phyloP scores from a whole-genome alignment of 2,113 vertebrate species.

The Sinocyclocheilus rhinocerous region DNA sequence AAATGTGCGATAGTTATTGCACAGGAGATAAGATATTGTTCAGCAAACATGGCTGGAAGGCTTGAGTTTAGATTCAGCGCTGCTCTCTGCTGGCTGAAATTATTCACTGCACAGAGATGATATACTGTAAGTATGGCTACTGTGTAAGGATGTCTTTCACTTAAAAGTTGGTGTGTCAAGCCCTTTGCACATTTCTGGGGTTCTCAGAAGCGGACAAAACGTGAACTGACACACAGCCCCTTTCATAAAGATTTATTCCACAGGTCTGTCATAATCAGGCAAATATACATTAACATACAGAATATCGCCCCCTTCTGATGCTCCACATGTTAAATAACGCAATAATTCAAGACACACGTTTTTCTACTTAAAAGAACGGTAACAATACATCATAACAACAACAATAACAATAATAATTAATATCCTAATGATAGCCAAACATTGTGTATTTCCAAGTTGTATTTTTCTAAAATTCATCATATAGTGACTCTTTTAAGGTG shows the following conservation, averaged over 20 bases:
- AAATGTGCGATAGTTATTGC: not conserved
- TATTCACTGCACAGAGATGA: not conserved
- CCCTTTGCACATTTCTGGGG: not conserved
- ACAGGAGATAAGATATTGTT: not conserved
- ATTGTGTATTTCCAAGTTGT: slow-evolving; percentile 37
- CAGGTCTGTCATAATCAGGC: slow-evolving; percentile 71
- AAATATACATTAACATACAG: slow-evolving; percentile 92
- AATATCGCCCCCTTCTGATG: slow-evolving; percentile 72
- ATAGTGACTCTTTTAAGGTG: slow-evolving; percentile 88
- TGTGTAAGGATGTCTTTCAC: not conserved
- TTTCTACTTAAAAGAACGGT: slow-evolving; percentile 74
- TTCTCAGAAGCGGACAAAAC: not conserved
- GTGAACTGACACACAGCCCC: slow-evolving; percentile 44
- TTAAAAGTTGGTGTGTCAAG: not conserved
- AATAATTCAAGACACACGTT: slow-evolving; percentile 76
- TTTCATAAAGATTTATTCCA: slow-evolving; percentile 82
- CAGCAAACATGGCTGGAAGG: not conserved
- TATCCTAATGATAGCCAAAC: slow-evolving; percentile 73
- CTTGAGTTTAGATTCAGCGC: not conserved
- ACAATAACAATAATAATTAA: slow-evolving; percentile 59
- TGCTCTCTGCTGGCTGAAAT: not conserved
- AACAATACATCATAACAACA: slow-evolving; percentile 66
- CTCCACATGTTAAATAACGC: slow-evolving; percentile 89
- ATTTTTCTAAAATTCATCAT: slow-evolving; percentile 72
- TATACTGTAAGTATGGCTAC: not conserved